Percentiles rank a stretch among this genome's conserved stretches.
Evolutionary conservation across 2,113 vertebrate species (phyloP).

Genomic region (Cyprinodon variegatus): DNA sequence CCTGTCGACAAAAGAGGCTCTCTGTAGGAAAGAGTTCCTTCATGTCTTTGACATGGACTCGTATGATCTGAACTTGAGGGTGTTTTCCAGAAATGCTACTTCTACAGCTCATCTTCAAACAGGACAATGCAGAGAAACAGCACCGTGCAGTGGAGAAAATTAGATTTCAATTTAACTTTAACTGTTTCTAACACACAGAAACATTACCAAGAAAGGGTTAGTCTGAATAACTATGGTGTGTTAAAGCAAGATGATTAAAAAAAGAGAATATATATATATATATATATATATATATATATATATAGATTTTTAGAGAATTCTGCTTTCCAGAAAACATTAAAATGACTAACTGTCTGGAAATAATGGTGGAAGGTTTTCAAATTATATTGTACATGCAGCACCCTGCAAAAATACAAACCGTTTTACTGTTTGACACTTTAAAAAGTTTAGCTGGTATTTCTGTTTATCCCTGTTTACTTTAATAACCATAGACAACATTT

Average conservation of each 20-base stretch:
- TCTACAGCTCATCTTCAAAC: not conserved
- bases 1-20: constrained; percentile 6
- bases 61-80: not conserved
- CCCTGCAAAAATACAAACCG: no score
- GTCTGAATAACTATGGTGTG: not conserved
- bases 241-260: not conserved
- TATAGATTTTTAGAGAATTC: not conserved
- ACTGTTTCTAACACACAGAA: no score
- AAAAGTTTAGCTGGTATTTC: no score
- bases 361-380: no score
- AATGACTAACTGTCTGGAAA: not conserved
- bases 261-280: not conserved
- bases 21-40: not conserved
- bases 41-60: not conserved
- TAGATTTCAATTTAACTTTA: no score
- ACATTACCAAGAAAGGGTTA: not conserved
- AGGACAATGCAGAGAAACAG: not conserved
- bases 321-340: not conserved
- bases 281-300: not conserved
- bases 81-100: not conserved
- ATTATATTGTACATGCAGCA: no score
- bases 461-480: no score
- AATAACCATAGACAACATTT: no score
- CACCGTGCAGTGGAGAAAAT: not conserved
- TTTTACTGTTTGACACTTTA: no score